Base-by-base conservation (phyloP, 2,888 invertebrate species). In the Lasioglossum leucozonium region DNA sequence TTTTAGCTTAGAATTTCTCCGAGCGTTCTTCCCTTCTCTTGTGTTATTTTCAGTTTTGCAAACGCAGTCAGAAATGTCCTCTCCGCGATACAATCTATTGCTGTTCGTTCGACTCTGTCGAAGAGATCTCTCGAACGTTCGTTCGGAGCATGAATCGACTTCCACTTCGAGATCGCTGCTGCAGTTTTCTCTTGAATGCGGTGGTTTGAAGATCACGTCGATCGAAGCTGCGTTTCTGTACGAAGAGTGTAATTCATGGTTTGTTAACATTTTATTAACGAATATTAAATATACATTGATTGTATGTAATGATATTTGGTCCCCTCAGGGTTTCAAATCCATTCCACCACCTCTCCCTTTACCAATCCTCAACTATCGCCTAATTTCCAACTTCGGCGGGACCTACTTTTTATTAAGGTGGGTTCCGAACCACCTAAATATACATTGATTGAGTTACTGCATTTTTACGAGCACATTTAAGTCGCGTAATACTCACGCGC, bases 151-250 rank as follows among this genome's bases (percentile, higher is more conserved):
- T 16, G 90, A 91, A 8, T 87, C 91, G 16, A 90, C 77, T 78
- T 91, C 89, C 3, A 89, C 89, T 6, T 86, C 86, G 6, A 91
- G 87, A 44, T 92, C 89, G 44, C 88, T 91, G 13, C 51, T 77
- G 13, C 30, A 47, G 42, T 73, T 81, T 18, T 65, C 67, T 26
- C 42, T 44, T 10, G 2, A 1, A n/a, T 26, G 37, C 22, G 16
- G 22, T 13, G 16, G 18, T 34, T 6, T 6, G 4, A 16, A 22
- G n/a, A 34, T 51, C 4, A 10, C 22, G 4, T 16, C 40, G 34
- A 44, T 11, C 18, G 69, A 37, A 34, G 26, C 30, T 8, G 22
- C 30, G 51, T 72, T 51, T 69, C 77, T 77, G 51, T 13, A 69
- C 40, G 37, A 77, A 22, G 13, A 47, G 40, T 74, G 16, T 40